Evolutionary conservation across 2,797 vertebrate species (phyloP).

Genomic region (Hapalemur alaotrensis): DNA sequence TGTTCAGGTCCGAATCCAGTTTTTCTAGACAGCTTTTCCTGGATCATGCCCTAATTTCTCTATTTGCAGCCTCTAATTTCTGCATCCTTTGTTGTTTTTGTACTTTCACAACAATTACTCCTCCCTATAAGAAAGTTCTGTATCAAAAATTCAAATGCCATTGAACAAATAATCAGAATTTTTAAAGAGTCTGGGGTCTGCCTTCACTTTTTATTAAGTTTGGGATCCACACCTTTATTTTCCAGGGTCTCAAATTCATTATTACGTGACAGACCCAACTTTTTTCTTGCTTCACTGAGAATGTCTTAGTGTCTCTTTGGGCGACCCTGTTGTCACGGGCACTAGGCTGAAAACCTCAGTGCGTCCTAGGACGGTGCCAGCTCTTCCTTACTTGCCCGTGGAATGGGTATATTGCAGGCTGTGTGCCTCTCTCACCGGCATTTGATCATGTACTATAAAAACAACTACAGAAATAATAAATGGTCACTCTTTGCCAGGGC

Average conservation of each 20-base stretch:
- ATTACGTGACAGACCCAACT: not conserved
- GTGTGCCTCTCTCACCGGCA: not conserved
- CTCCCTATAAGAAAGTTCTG: not conserved
- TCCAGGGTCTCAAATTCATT: not conserved
- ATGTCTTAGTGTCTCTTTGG: not conserved
- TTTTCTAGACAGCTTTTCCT: slow-evolving; percentile 13
- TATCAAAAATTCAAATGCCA: not conserved
- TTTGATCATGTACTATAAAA: not conserved
- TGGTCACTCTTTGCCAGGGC: not conserved
- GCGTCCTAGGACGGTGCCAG: too few species aligned
- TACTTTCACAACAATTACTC: not conserved
- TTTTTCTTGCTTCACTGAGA: not conserved
- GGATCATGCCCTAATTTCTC: slow-evolving; percentile 5
- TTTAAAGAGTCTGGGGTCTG: not conserved
- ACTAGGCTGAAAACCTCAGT: not conserved
- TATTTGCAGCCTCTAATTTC: slow-evolving; percentile 43
- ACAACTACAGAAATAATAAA: not conserved
- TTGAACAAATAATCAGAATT: not conserved
- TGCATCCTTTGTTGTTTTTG: not conserved
- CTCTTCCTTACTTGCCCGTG: not conserved
- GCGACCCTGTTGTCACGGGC: not conserved
- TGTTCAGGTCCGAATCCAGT: slow-evolving; percentile 26
- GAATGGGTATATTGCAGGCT: not conserved
- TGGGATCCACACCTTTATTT: not conserved
- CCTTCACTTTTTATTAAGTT: not conserved